Conservation (phyloP, 2,113 vertebrate genomes). For the Cephalopholis sonnerati region DNA sequence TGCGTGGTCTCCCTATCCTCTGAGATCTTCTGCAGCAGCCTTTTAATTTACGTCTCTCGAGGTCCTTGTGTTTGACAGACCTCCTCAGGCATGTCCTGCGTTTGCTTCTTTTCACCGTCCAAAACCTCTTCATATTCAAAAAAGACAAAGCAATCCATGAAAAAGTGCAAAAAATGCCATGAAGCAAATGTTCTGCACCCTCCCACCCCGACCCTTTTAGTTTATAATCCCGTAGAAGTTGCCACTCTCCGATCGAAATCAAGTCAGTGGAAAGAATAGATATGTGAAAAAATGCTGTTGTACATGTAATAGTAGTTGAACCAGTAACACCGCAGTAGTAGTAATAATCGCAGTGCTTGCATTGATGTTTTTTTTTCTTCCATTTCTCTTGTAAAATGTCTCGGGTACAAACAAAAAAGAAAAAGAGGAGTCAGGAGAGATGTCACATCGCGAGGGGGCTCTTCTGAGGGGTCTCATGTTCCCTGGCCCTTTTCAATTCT, state of each 20-base stretch:
- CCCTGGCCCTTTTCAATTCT: constrained; percentile 99
- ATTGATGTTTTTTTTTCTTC: constrained; percentile 77
- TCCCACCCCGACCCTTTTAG: constrained; percentile 62
- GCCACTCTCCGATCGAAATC: constrained; percentile 78
- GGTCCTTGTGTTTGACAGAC: constrained; percentile 61
- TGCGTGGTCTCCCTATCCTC: constrained; percentile 70
- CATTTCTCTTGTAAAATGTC: constrained; percentile 93
- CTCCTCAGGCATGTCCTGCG: constrained; percentile 43
- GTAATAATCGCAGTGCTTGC: constrained; percentile 89
- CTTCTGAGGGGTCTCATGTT: constrained; percentile 96
- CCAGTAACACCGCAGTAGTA: constrained; percentile 75
- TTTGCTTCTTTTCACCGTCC: constrained; percentile 50
- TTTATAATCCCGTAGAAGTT: constrained; percentile 78
- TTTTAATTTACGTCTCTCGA: constrained; percentile 36
- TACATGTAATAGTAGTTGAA: constrained; percentile 79
- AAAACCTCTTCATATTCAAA: constrained; percentile 67
- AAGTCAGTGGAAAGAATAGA: constrained; percentile 83
- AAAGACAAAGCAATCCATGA: constrained; percentile 83
- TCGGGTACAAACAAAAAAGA: constrained; percentile 95
- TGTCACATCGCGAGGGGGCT: constrained; percentile 98
- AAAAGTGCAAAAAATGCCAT: constrained; percentile 89
- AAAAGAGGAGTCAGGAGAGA: constrained; percentile 94
- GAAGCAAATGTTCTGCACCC: constrained; percentile 83
- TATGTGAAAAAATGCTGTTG: constrained; percentile 80
- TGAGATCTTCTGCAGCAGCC: constrained; percentile 72